These are phyloP conservation scores for Corvus hawaiiensis DNA, from an alignment of 2,113 vertebrate species.

Conservation along the genomic window DNA sequence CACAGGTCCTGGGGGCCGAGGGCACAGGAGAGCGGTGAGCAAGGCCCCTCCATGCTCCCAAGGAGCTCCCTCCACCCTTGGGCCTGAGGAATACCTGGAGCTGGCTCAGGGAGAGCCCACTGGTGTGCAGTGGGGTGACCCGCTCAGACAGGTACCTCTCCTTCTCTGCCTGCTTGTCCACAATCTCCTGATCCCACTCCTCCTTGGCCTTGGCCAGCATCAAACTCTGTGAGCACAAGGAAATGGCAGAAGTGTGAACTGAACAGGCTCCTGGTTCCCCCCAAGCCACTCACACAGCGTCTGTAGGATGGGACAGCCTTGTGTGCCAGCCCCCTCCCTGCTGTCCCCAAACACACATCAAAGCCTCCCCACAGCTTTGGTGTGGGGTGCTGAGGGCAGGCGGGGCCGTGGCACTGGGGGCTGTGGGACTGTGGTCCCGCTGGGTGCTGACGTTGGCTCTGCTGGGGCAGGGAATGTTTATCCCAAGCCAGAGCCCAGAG, in stretches of 20 bases:
- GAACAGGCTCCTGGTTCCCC: background rate
- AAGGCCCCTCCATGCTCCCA: accelerated
- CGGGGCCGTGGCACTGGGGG: accelerated
- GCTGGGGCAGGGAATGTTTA: background rate
- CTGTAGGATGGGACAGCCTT: background rate
- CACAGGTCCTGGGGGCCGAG: constrained; percentile 81
- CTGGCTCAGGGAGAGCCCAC: constrained; percentile 76
- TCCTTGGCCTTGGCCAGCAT: constrained; percentile 95
- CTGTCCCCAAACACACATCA: background rate
- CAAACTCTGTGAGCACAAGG: constrained; percentile 75
- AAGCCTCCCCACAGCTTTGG: background rate
- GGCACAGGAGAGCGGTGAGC: accelerated
- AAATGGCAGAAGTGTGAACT: background rate
- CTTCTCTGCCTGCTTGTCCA: constrained; percentile 87
- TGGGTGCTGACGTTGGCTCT: background rate
- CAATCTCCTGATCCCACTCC: constrained; percentile 84
- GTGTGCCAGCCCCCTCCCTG: background rate
- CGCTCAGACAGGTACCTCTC: constrained; percentile 81
- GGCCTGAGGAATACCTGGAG: constrained; percentile 78
- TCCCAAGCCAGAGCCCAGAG: background rate
- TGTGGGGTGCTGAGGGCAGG: background rate
- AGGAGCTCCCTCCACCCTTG: accelerated
- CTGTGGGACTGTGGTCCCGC: accelerated
- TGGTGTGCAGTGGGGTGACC: constrained; percentile 73
- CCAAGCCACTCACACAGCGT: accelerated